Percentiles rank a stretch among this genome's conserved stretches.
Evolutionary conservation across 2,888 invertebrate species (phyloP).

Genomic region (Ashinkailepas kermadecensis): DNA sequence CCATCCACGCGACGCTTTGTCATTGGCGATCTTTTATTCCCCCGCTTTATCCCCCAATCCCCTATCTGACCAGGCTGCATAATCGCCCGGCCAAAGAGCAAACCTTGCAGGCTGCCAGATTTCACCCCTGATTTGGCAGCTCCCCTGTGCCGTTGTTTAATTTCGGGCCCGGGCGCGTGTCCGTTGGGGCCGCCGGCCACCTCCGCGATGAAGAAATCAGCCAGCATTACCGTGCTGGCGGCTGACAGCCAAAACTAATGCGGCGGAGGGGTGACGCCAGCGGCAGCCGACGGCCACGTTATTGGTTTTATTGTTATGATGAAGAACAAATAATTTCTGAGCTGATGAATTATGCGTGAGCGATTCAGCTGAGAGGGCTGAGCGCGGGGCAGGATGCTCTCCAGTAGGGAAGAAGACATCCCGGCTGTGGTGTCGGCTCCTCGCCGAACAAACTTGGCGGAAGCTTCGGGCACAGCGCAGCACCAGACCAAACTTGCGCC

Average conservation of each 20-base stretch:
- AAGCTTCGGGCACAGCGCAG: too few species aligned
- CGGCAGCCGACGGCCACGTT: background rate
- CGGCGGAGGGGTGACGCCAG: background rate
- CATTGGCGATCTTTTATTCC: slow-evolving; percentile 22
- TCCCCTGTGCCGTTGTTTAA: background rate
- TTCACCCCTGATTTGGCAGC: slow-evolving; percentile 20
- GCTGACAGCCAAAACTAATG: slow-evolving; percentile 11
- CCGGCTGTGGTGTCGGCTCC: background rate
- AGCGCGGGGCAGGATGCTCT: background rate
- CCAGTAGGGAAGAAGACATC: background rate
- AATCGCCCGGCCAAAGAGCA: slow-evolving; percentile 16
- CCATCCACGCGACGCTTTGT: slow-evolving; percentile 21
- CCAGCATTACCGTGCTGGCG: background rate
- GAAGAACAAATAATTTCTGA: slow-evolving; percentile 19
- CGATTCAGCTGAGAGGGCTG: background rate
- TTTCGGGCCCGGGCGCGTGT: background rate
- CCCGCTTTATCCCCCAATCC: slow-evolving; percentile 18
- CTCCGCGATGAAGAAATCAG: slow-evolving; percentile 16
- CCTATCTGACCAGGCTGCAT: slow-evolving; percentile 19
- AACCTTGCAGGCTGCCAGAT: slow-evolving; percentile 14
- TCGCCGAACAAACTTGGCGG: background rate
- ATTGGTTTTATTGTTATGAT: slow-evolving; percentile 16
- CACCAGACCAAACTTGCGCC: too few species aligned
- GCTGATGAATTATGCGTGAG: slow-evolving; percentile 10
- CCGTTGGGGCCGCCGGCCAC: background rate